Conservation (phyloP, 2,888 invertebrate genomes). For the Drosophila ustulata region DNA sequence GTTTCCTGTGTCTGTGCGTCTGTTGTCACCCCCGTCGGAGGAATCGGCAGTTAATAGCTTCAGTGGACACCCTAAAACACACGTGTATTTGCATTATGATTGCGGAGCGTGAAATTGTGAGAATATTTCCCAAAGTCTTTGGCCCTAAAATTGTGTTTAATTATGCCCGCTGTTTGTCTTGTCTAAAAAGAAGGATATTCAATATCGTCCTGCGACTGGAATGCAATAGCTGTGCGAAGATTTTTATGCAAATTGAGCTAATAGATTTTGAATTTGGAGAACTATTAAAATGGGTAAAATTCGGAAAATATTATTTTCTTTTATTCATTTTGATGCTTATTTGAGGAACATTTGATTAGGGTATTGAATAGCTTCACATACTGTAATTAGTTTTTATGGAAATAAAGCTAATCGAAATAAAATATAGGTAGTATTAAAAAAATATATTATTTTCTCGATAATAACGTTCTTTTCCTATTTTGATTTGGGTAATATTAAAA, state of each 20-base stretch:
- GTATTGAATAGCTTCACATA: too few species aligned
- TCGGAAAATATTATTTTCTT: not conserved
- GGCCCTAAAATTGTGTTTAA: conserved; percentile 65
- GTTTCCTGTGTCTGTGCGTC: conserved; percentile 59
- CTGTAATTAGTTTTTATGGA: too few species aligned
- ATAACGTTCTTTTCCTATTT: too few species aligned
- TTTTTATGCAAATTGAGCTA: conserved; percentile 61
- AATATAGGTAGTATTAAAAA: too few species aligned
- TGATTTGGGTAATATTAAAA: too few species aligned
- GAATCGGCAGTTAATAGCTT: conserved; percentile 68
- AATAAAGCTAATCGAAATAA: too few species aligned
- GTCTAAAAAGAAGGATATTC: conserved; percentile 54
- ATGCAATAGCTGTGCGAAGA: conserved; percentile 77
- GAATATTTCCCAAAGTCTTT: conserved; percentile 52
- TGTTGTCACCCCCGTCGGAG: conserved; percentile 50
- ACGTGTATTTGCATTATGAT: conserved; percentile 57
- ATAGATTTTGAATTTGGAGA: not conserved
- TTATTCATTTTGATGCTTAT: too few species aligned
- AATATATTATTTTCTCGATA: too few species aligned
- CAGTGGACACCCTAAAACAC: conserved; percentile 70
- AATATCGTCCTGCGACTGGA: conserved; percentile 57
- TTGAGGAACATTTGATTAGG: too few species aligned
- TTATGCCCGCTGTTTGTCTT: conserved; percentile 54
- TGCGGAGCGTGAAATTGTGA: conserved; percentile 78
- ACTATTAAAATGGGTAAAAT: not conserved